A percentile compares a stretch with the other conserved stretches of the same genome.
phyloP scores from a whole-genome alignment of 2,888 invertebrate genomes.

The Drosophila borealis region DNA sequence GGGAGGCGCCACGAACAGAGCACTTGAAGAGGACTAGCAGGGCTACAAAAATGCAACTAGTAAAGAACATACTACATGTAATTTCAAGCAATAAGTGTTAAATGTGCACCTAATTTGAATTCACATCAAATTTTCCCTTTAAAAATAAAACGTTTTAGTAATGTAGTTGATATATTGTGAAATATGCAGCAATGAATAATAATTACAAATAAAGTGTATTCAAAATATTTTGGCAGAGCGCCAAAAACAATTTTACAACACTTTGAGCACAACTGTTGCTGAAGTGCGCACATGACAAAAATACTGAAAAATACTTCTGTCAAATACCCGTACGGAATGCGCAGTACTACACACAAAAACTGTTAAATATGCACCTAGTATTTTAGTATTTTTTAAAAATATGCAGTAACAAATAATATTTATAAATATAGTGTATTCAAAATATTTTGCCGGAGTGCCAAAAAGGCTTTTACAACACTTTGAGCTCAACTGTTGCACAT shows the following conservation, averaged over 20 bases:
- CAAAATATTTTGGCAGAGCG: conserved; percentile 14
- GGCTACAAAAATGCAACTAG: neutral
- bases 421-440: neutral
- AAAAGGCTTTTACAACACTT: conserved; percentile 19
- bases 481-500: conserved; percentile 2
- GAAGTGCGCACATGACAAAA: neutral
- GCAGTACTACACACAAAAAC: conserved; percentile 34
- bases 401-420: conserved; percentile 1
- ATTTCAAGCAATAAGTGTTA: conserved; percentile 12
- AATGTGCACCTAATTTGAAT: conserved; percentile 5
- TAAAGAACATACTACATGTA: neutral
- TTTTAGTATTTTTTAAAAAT: too few species aligned
- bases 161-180: neutral
- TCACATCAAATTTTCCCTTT: conserved; percentile 7
- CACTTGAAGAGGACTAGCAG: conserved; percentile 59
- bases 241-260: conserved; percentile 13
- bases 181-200: neutral
- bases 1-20: conserved; percentile 53
- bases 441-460: conserved; percentile 10
- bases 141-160: neutral
- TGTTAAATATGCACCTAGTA: conserved; percentile 12
- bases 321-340: neutral
- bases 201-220: conserved; percentile 1
- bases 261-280: conserved; percentile 9
- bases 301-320: conserved; percentile 24